Evolutionary conservation across 2,113 vertebrate species (phyloP).

Genomic region (Nothocercus nigrocapillus): DNA sequence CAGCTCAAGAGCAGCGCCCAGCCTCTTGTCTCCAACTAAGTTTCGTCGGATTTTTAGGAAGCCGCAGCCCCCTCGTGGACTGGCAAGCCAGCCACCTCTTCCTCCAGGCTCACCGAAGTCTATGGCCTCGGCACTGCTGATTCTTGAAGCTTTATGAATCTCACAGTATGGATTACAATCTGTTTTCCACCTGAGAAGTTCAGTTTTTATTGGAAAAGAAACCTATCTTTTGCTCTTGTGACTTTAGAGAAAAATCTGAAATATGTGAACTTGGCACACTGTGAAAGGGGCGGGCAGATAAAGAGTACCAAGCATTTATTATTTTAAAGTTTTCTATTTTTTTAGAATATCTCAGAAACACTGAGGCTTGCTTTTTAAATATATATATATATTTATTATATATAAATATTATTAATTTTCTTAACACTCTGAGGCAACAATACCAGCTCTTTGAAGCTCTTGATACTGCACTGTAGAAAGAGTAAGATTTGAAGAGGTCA

Average conservation of each 20-base stretch:
- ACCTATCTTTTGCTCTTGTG: neutral
- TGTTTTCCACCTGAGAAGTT: neutral
- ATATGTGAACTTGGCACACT: accelerated
- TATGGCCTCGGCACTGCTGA: neutral
- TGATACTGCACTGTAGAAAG: neutral
- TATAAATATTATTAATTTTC: too few species aligned
- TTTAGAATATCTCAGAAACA: neutral
- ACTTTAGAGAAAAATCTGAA: neutral
- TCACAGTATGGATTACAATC: neutral
- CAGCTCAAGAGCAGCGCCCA: neutral
- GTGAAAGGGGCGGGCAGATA: neutral
- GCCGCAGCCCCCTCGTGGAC: neutral
- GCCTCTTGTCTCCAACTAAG: neutral
- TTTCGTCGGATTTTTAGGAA: neutral
- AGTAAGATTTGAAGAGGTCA: neutral
- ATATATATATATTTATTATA: neutral
- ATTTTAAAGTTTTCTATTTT: neutral
- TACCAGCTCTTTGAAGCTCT: neutral
- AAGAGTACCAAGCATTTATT: neutral
- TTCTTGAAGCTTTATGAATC: neutral
- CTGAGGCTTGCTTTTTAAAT: neutral
- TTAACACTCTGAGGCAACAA: neutral
- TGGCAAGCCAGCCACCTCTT: neutral
- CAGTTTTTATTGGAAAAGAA: neutral
- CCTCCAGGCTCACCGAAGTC: neutral